phyloP scores from a whole-genome alignment of 1,140 invertebrate genomes.

The Hycleus cichorii region DNA sequence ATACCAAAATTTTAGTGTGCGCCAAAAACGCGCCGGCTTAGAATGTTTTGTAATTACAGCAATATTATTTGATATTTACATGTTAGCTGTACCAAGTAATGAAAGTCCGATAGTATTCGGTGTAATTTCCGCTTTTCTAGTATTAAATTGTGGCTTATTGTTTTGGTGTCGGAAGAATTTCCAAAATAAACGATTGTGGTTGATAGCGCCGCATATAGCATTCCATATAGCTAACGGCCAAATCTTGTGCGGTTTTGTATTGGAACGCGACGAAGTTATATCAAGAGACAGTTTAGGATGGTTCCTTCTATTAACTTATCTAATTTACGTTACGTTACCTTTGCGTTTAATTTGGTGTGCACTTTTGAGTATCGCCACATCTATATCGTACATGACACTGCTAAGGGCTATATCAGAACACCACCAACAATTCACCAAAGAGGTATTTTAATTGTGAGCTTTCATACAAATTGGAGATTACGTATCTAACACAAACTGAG shows the following conservation, averaged over 20 bases:
- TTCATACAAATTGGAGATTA: no score
- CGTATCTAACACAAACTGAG: no score
- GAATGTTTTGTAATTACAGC: conserved; percentile 64
- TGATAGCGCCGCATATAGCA: conserved; percentile 51
- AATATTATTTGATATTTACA: conserved; percentile 60
- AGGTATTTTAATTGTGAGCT: no score
- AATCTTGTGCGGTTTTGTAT: conserved; percentile 49
- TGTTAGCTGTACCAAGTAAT: conserved; percentile 47
- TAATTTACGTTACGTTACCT: conserved; percentile 78
- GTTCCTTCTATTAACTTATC: conserved; percentile 72
- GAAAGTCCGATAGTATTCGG: conserved; percentile 45
- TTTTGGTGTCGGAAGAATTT: conserved; percentile 44
- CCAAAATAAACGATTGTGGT: conserved; percentile 44
- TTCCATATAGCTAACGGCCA: conserved; percentile 57
- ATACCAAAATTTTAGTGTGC: conserved; percentile 66
- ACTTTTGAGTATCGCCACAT: conserved; percentile 51
- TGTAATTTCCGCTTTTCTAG: conserved; percentile 46
- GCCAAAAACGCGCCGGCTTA: conserved; percentile 69
- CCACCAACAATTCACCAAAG: no score
- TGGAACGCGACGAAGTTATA: conserved; percentile 48
- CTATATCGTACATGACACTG: conserved; percentile 48
- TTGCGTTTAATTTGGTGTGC: conserved; percentile 59
- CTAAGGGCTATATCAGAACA: conserved; percentile 21
- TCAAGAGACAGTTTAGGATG: conserved; percentile 61
- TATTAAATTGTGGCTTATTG: conserved; percentile 48